Conservation (phyloP, 2,888 invertebrate species). For the Proisotoma minuta region DNA sequence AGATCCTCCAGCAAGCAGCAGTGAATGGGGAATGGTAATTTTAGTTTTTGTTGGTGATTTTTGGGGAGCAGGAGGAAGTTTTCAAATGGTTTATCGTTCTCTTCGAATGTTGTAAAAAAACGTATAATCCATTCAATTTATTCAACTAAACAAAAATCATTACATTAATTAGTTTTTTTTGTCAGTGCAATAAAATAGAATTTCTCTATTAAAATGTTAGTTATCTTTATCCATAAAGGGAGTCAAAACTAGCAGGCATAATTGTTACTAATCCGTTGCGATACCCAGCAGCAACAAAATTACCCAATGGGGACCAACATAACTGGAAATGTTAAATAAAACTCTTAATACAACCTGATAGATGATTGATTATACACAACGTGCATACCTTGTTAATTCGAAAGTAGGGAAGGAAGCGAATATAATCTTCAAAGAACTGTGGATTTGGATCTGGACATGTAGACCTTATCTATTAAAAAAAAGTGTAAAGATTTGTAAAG, state of each 20-base stretch:
- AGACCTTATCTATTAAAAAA: not conserved
- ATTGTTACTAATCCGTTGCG: constrained; percentile 39
- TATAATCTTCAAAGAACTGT: constrained; percentile 27
- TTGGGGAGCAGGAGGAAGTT: constrained; percentile 15
- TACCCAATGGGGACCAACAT: constrained; percentile 39
- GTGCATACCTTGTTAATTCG: constrained; percentile 40
- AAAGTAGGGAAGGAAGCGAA: constrained; percentile 27
- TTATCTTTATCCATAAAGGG: constrained; percentile 2
- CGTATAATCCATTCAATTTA: not conserved
- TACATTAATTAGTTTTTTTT: no score
- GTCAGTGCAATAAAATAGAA: not conserved
- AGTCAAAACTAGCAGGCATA: constrained; percentile 32
- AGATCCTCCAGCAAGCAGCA: not conserved
- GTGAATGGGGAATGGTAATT: not conserved
- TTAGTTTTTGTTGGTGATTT: constrained; percentile 21
- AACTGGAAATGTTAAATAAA: constrained; percentile 20
- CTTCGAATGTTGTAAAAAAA: constrained; percentile 22
- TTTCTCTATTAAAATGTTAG: not conserved
- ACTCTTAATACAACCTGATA: not conserved
- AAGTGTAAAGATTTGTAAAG: not conserved
- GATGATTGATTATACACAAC: not conserved
- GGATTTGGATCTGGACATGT: constrained; percentile 12
- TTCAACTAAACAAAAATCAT: no score
- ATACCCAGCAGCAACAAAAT: constrained; percentile 36
- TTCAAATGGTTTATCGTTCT: constrained; percentile 22